These are phyloP conservation scores for Cryptophagus acutangulus DNA, from an alignment of 2,888 invertebrate species.

Conservation along the genomic window DNA sequence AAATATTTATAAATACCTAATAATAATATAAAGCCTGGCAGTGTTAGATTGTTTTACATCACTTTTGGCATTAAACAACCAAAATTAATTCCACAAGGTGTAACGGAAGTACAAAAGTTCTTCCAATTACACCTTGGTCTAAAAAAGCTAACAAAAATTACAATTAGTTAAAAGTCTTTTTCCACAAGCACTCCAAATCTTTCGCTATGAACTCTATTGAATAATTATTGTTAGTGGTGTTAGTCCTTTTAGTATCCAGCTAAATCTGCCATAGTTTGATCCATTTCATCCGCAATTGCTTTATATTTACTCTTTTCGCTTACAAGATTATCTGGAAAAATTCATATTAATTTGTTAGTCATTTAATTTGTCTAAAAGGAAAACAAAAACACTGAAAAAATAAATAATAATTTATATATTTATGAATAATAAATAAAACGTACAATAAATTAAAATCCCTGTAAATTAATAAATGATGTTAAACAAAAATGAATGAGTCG, in stretches of 20 bases:
- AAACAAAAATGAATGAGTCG: constrained; percentile 3
- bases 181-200: not conserved
- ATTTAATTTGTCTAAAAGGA: too few relatives aligned
- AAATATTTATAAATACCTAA: too few relatives aligned
- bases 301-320: constrained; percentile 96
- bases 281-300: constrained; percentile 96
- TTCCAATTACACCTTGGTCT: too few relatives aligned
- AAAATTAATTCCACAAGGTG: too few relatives aligned
- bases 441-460: constrained; percentile 5
- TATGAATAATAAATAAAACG: not conserved
- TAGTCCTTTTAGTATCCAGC: constrained; percentile 71
- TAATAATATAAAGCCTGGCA: too few relatives aligned
- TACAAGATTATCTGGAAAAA: constrained; percentile 74
- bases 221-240: too few relatives aligned
- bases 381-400: constrained; percentile 24
- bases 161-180: not conserved
- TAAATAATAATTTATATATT: constrained; percentile 8
- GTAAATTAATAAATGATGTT: constrained; percentile 7
- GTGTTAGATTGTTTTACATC: too few relatives aligned
- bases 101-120: too few relatives aligned
- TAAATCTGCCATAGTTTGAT: constrained; percentile 92
- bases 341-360: constrained; percentile 17
- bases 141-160: not conserved
- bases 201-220: too few relatives aligned
- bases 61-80: too few relatives aligned